A percentile compares a stretch with the other conserved stretches of the same genome.
Conservation (phyloP, 2,888 invertebrate genomes). For the Eristalis intricaria region DNA sequence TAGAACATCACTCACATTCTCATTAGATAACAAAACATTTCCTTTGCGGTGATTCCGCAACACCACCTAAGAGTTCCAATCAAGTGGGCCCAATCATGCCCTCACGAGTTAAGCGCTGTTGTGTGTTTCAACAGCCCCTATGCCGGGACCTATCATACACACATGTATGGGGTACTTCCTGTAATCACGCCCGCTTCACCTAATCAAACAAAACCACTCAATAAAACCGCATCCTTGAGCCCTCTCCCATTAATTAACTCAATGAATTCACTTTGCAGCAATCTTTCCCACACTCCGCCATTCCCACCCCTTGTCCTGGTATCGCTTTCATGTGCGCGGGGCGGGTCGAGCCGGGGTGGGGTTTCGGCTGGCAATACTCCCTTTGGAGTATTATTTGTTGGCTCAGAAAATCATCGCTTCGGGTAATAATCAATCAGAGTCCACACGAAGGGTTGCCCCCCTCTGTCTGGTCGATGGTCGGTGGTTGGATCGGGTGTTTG, state of each 20-base stretch:
- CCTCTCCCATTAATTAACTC: conserved; percentile 52
- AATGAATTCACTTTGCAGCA: conserved; percentile 54
- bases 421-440: conserved; percentile 65
- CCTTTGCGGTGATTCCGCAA: conserved; percentile 27
- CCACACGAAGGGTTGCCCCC: conserved; percentile 7
- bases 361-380: conserved; percentile 2
- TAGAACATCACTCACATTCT: conserved; percentile 9
- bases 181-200: conserved; percentile 36
- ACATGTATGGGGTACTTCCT: background rate
- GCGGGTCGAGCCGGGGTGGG: background rate
- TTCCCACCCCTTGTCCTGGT: background rate
- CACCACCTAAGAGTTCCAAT: conserved; percentile 23
- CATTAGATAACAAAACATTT: conserved; percentile 28
- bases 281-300: background rate
- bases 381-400: conserved; percentile 49
- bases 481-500: conserved; percentile 20
- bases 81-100: conserved; percentile 14
- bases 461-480: conserved; percentile 22
- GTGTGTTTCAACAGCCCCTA: background rate
- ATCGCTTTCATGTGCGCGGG: background rate
- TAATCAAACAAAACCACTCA: conserved; percentile 63
- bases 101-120: background rate
- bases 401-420: conserved; percentile 52
- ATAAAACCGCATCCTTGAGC: conserved; percentile 47
- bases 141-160: background rate